Percentiles rank a stretch among this genome's conserved stretches.
These are phyloP conservation scores for Drosophila melanosoma DNA, from an alignment of 2,888 invertebrate species.

Conservation along the genomic window DNA sequence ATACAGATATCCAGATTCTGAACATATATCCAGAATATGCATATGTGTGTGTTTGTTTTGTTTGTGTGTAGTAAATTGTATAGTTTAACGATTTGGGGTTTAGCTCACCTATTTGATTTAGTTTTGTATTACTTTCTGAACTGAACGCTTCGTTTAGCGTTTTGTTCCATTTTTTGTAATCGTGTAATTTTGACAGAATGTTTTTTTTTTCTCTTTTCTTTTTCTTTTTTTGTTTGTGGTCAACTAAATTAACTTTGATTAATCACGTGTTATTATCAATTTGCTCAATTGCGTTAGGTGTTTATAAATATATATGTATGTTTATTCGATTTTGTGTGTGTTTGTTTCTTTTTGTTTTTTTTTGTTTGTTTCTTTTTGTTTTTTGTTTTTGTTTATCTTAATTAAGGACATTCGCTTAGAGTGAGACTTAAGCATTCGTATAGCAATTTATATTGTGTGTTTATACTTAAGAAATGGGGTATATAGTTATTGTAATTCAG, in stretches of 20 bases:
- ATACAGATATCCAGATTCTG: conserved; percentile 19
- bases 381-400: conserved; percentile 50
- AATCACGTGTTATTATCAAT: conserved; percentile 55
- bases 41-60: conserved; percentile 15
- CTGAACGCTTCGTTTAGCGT: conserved; percentile 50
- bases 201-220: conserved; percentile 15
- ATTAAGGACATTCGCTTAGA: conserved; percentile 70
- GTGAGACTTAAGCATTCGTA: conserved; percentile 58
- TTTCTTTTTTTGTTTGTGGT: conserved; percentile 56
- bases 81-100: conserved; percentile 83
- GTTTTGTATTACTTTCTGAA: conserved; percentile 65
- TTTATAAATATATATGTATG: conserved; percentile 42
- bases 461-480: conserved; percentile 32
- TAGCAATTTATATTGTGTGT: conserved; percentile 58
- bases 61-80: conserved; percentile 56
- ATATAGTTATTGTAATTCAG: conserved; percentile 39
- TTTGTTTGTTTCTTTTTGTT: conserved; percentile 31
- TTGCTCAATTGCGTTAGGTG: conserved; percentile 33
- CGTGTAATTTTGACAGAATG: conserved; percentile 29
- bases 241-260: conserved; percentile 74
- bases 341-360: conserved; percentile 30
- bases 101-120: conserved; percentile 84
- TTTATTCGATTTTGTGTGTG: conserved; percentile 14
- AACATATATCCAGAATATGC: conserved; percentile 14
- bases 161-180: conserved; percentile 46